Conservation (phyloP, 2,888 invertebrate species). For the Penaeus monodon region DNA sequence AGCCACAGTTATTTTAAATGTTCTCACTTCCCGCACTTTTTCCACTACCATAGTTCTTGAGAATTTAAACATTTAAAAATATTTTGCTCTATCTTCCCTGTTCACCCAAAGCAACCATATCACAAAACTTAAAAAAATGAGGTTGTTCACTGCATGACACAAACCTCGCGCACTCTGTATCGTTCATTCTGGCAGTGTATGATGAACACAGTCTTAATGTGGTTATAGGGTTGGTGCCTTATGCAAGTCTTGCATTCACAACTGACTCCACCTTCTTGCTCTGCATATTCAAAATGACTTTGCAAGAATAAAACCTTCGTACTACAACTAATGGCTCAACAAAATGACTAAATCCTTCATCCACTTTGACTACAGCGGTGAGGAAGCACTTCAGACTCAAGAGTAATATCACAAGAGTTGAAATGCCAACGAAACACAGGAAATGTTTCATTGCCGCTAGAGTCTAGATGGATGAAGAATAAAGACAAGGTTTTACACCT, state of each 20-base stretch:
- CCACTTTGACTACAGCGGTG: no score
- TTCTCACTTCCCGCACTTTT: no score
- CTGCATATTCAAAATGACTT: constrained; percentile 19
- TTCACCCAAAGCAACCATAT: constrained; percentile 49
- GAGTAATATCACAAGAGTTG: no score
- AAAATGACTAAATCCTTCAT: constrained; percentile 4
- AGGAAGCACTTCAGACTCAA: no score
- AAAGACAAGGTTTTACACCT: not conserved
- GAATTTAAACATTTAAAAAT: no score
- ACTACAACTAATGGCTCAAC: not conserved
- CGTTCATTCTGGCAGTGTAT: constrained; percentile 53
- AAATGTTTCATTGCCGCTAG: no score
- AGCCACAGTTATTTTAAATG: not conserved
- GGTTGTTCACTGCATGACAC: constrained; percentile 37
- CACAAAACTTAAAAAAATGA: constrained; percentile 49
- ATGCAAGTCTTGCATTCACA: no score
- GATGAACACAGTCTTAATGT: constrained; percentile 58
- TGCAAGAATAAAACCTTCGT: not conserved
- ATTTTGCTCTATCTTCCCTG: no score
- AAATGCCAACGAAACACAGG: no score
- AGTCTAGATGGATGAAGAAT: not conserved
- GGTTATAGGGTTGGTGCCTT: constrained; percentile 41
- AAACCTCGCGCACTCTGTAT: constrained; percentile 29
- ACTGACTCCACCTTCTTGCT: not conserved
- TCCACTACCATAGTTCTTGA: no score